Base-by-base conservation (phyloP, 2,797 vertebrate species). In the Esox lucius region DNA sequence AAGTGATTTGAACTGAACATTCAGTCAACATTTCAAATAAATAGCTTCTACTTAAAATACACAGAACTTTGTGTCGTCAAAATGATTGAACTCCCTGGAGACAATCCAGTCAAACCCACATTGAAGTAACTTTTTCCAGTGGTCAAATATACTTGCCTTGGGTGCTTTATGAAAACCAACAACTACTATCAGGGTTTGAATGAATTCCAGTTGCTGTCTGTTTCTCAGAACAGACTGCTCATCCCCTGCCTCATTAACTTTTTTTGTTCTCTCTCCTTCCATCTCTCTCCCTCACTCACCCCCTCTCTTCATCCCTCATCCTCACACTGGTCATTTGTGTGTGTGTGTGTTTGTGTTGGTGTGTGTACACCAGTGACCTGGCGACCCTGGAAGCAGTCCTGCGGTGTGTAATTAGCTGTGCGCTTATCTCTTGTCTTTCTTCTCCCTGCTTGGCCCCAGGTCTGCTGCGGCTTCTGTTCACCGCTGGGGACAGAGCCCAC, bases 351-450 rank as follows among this genome's bases (percentile, higher is more conserved):
- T 70, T 70, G 61, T 39, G 67, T 19, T 15, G 4, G 12, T 66
- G 39, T 53, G 19, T 46, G 65, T 19, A 4, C 39, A 6, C 5
- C 39, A 42, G 39, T 42, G 39, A 78, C 65, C 67, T 0, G 26
- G 42, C 68, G 56, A 80, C 75, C n/a, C 65, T 77, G 59, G 59
- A 39, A 70, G 31, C 31, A 24, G 39, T 49, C 77, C 31, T 19
- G 48, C 42, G 31, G 51, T n/a, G 59, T 53, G 39, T 78, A 69
- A 62, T 81, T 65, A 39, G n/a, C 65, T 72, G 11, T 71, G 66
- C 61, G 28, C 48, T 33, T 53, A 56, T 71, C 26, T 71, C 69
- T 56, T 7, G 2, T 48, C 39, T 46, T 59, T 42, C n/a, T n/a
- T 53, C 66, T 35, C 31, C 66, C 48, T 17, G 26, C 48, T 33